Evolutionary conservation across 2,888 invertebrate genomes (phyloP).

Genomic region (Esperia sulphurella): DNA sequence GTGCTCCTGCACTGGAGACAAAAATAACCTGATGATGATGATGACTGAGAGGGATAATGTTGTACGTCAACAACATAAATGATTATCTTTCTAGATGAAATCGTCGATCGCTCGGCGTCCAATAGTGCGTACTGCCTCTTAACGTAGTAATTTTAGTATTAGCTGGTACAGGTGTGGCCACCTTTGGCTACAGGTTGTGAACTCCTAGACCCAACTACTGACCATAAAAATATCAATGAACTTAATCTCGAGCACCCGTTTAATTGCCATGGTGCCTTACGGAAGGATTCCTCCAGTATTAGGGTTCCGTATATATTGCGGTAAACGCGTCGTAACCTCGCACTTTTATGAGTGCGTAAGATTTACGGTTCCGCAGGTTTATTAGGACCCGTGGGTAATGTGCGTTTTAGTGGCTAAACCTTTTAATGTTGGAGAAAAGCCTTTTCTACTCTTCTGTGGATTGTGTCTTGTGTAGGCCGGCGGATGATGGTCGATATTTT

Average conservation of each 20-base stretch:
- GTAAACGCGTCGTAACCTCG: slow-evolving; percentile 49
- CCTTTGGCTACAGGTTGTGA: too few relatives aligned
- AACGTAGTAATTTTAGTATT: too few relatives aligned
- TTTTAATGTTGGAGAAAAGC: slow-evolving; percentile 17
- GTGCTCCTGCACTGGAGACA: too few relatives aligned
- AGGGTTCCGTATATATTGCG: slow-evolving; percentile 32
- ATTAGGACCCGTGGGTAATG: slow-evolving; percentile 25
- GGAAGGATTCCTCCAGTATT: slow-evolving; percentile 18
- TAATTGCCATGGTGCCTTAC: slow-evolving; percentile 28
- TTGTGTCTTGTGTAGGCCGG: slow-evolving; percentile 7
- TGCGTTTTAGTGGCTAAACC: slow-evolving; percentile 23
- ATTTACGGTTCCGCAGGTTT: slow-evolving; percentile 42
- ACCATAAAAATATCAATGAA: slow-evolving; percentile 25
- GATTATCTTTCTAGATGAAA: too few relatives aligned
- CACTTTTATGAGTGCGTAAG: slow-evolving; percentile 45
- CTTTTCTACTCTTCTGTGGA: not conserved
- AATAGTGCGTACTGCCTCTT: too few relatives aligned
- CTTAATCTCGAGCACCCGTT: slow-evolving; percentile 29
- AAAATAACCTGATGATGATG: too few relatives aligned
- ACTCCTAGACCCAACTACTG: slow-evolving; percentile 8
- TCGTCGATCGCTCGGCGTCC: too few relatives aligned
- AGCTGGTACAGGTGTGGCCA: too few relatives aligned
- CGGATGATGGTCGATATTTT: not conserved
- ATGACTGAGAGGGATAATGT: too few relatives aligned
- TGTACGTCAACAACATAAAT: too few relatives aligned